These are phyloP conservation scores for Micronycteris hirsuta DNA, from an alignment of 2,113 vertebrate species.

Conservation along the genomic window DNA sequence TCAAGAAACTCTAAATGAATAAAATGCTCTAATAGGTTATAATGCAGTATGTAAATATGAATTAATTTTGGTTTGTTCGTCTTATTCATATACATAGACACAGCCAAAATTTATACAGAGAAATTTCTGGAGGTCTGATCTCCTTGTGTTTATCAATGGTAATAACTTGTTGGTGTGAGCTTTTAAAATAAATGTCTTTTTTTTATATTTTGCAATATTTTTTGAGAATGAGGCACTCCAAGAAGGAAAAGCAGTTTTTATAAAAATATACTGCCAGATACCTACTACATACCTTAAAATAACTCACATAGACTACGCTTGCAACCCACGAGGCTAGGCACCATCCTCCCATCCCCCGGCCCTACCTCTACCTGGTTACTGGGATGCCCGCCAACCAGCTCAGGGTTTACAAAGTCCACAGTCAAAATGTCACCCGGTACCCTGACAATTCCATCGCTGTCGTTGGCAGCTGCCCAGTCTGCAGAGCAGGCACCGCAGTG, in stretches of 20 bases:
- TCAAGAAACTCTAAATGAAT: background rate
- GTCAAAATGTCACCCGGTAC: too few relatives aligned
- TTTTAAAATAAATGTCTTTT: background rate
- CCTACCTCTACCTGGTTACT: too few relatives aligned
- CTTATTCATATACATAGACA: background rate
- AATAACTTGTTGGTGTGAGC: background rate
- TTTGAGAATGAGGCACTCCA: background rate
- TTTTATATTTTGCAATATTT: background rate
- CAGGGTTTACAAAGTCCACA: too few relatives aligned
- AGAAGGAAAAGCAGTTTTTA: background rate
- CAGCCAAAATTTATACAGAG: background rate
- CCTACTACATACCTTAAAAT: background rate
- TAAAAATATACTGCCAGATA: background rate
- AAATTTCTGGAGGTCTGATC: background rate
- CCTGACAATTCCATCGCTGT: too few relatives aligned
- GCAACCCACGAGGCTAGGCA: too few relatives aligned
- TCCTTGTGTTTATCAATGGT: background rate
- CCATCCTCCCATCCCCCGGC: too few relatives aligned
- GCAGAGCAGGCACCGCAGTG: too few relatives aligned
- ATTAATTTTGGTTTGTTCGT: background rate
- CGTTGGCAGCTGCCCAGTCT: too few relatives aligned
- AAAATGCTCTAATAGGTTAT: background rate
- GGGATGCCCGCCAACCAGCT: too few relatives aligned
- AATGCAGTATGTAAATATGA: background rate
- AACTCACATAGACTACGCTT: background rate